Evolutionary conservation across 2,797 vertebrate species (phyloP).

Genomic region (Myiotriccus ornatus): DNA sequence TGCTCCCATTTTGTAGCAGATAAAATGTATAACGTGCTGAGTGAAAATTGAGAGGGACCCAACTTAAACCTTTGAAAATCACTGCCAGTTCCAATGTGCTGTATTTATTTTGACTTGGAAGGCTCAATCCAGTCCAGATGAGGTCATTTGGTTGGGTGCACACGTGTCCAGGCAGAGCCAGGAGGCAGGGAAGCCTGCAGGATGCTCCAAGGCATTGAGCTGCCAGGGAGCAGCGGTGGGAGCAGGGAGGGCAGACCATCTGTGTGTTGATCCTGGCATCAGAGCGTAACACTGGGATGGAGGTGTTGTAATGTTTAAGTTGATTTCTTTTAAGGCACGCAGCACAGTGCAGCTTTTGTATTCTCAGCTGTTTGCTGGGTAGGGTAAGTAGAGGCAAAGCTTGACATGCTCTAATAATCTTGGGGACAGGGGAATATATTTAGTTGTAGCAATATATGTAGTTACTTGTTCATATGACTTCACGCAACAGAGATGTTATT

Average conservation of each 20-base stretch:
- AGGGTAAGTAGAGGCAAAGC: not conserved
- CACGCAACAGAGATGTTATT: not conserved
- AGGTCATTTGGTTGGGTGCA: slow-evolving; percentile 48
- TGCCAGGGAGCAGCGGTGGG: slow-evolving; percentile 6
- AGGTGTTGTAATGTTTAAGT: slow-evolving; percentile 27
- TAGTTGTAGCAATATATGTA: not conserved
- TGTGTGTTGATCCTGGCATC: slow-evolving; percentile 65
- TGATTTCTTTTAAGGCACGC: slow-evolving; percentile 49
- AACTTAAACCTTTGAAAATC: slow-evolving; percentile 34
- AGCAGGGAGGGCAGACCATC: not conserved
- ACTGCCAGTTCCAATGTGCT: not conserved
- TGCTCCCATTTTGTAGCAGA: not conserved
- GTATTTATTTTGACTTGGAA: slow-evolving; percentile 62
- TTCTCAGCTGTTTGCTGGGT: slow-evolving; percentile 33
- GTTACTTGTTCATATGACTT: not conserved
- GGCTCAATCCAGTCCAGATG: slow-evolving; percentile 26
- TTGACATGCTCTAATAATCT: not conserved
- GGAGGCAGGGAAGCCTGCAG: slow-evolving; percentile 22
- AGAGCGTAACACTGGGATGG: not conserved
- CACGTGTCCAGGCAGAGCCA: not conserved
- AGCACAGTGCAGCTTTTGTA: slow-evolving; percentile 60
- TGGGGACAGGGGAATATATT: not conserved
- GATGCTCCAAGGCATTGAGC: slow-evolving; percentile 32
- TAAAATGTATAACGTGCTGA: slow-evolving; percentile 12
- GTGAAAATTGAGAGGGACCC: slow-evolving; percentile 25